Evolutionary conservation across 2,797 vertebrate genomes (phyloP).

Genomic region (Alauda arvensis): DNA sequence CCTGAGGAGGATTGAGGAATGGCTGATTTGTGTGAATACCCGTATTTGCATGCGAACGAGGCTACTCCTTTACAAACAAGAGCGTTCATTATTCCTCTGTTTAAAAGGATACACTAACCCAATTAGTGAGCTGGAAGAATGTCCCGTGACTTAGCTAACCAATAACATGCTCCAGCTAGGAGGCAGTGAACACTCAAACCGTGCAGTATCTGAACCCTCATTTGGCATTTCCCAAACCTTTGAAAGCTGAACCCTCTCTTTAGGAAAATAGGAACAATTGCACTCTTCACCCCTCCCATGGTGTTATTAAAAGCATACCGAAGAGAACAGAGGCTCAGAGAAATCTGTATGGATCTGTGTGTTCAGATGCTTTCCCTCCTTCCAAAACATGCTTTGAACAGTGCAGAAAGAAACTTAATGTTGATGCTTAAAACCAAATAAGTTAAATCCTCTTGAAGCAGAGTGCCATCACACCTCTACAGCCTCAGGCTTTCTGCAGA

Average conservation of each 20-base stretch:
- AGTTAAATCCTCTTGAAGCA: not conserved
- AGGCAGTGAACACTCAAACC: conserved; percentile 5
- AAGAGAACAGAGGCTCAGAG: not conserved
- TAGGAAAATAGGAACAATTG: conserved; percentile 20
- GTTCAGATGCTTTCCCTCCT: not conserved
- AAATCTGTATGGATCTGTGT: not conserved
- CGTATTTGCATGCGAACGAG: conserved; percentile 63
- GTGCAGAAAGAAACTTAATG: not conserved
- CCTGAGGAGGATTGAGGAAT: conserved; percentile 48
- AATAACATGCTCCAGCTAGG: conserved; percentile 8
- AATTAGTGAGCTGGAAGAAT: conserved; percentile 44
- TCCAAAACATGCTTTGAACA: conserved; percentile 41
- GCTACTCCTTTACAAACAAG: conserved; percentile 56
- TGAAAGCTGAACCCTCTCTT: conserved; percentile 28
- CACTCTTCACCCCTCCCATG: not conserved
- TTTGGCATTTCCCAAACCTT: conserved; percentile 41
- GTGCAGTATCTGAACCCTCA: not conserved
- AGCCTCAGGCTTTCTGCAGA: conserved; percentile 17
- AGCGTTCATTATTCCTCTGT: conserved; percentile 38
- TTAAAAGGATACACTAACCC: conserved; percentile 61
- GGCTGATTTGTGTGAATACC: conserved; percentile 61
- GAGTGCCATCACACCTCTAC: not conserved
- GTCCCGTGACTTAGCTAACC: conserved; percentile 39
- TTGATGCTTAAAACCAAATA: not conserved
- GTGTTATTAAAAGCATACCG: conserved; percentile 36